Evolutionary conservation across 2,888 invertebrate genomes (phyloP), one percentile per base, ranked within the genome.

Genomic region (Chrysopilus asiliformis): DNA sequence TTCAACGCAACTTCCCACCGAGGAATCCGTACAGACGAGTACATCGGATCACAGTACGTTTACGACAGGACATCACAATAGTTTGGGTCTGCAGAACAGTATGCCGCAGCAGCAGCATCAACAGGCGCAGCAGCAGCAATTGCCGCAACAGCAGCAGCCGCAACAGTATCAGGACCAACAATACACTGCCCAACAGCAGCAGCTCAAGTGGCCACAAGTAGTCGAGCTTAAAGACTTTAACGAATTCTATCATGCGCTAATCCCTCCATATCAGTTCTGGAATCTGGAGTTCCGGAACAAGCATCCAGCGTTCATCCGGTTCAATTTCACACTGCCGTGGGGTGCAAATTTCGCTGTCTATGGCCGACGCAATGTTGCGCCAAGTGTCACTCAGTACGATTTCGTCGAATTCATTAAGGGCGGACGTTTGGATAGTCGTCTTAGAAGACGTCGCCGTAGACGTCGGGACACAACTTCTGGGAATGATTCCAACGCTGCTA

Each of bases 351-450:
- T 97, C 56, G 97, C 94, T 33, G 82, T 97, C 43, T 93, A 95
- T 63, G 93, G 93, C 19, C 73, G 95, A 47, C 75, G 91, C 50
- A 94, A 93, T 65, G 86, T 90, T 36, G 86, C 89, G 22, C 97
- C 97, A 10, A 89, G 94, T 56, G 87, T 95, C 53, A 93, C 94
- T 44, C 89, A 91, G 65, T 90, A 94, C 64, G 95, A 97, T 62
- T 93, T 95, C 64, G 87, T 87, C 48, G 89, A 94, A 68, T 87
- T 93, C 57, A 82, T 94, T 49, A 82, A 84, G 55, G 85, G 85
- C 20, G 85, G 85, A 33, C 68, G 85, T 39, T 72, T 85, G 42
- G 84, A 85, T 55, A 82, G 83, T 51, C 70, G 81, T 49, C 64
- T 83, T 47, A 70, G 79, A 49, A 71, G 76, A 52, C 54, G 65